Evolutionary conservation across 2,888 invertebrate species (phyloP), one percentile per base, ranked within the genome.

Genomic region (Leptarthrus brevirostris): DNA sequence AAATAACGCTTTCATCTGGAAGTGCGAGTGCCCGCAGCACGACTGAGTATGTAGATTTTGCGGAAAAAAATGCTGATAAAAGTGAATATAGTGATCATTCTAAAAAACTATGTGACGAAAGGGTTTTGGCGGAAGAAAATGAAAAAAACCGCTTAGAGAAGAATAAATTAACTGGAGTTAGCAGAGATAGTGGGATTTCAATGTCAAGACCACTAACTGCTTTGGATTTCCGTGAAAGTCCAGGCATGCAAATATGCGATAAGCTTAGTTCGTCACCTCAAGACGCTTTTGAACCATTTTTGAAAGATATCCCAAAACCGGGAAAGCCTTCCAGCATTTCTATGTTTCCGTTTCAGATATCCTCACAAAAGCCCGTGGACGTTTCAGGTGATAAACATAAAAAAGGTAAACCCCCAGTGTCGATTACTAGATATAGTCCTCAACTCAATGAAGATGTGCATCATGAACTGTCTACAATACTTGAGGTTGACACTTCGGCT

Each of bases 391-490:
- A 81, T 10, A 40, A 73, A 24, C 80, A 81, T 61, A 78, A 79
- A 3, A 74, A 54, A 30, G 30, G 22, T n/a, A 82, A 82, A 4
- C 84, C 84, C 2, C 81, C 84, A 0, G 70, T 73, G 56, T 81
- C 83, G 44, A 78, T 84, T 14, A 76, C 79, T 0, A 81, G 84
- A 0, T 84, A 81, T 54, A 85, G 83, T 76, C 85, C 85, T 1
- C 82, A 84, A 52, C 72, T 84, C n/a, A 77, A 80, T 1, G 82
- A 82, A 47, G 82, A 83, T 2, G 40, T 58, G 8, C 82, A 80
- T 0, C 91, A 90, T 79, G 91, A 91, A 81, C 82, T 91, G 52
- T 91, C 91, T 5, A 91, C 91, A 1, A 91, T 91, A 52, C 83
- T 89, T 0, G 91, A 91, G 83, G 89, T 90, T 2, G 91, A 91